These are phyloP conservation scores for Gila robusta DNA, from an alignment of 2,797 vertebrate species.

Conservation along the genomic window DNA sequence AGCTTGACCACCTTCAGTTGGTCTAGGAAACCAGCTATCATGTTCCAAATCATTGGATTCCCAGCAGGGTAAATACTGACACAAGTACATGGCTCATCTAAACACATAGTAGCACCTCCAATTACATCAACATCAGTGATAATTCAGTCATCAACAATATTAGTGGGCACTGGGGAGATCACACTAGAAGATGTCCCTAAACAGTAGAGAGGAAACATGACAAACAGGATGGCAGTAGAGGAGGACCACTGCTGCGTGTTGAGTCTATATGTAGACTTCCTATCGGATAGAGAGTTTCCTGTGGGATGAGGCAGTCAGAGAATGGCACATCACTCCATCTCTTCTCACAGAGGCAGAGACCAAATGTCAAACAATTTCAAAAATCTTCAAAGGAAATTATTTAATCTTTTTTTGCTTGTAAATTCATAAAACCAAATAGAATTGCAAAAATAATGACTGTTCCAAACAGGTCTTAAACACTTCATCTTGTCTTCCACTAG, in stretches of 20 bases:
- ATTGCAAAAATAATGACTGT: background rate
- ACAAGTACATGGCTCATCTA: background rate
- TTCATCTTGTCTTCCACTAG: no score
- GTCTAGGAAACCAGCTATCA: background rate
- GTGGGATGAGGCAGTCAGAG: constrained; percentile 54
- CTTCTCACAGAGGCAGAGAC: background rate
- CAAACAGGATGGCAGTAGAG: constrained; percentile 49
- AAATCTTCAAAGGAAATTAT: background rate
- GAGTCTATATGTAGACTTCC: constrained; percentile 75
- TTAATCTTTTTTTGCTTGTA: background rate
- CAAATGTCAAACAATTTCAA: background rate
- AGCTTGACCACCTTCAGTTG: background rate
- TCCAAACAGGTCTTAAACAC: background rate
- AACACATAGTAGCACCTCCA: background rate
- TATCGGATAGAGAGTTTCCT: constrained; percentile 69
- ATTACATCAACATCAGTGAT: background rate
- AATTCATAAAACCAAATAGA: background rate
- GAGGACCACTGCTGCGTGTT: constrained; percentile 40
- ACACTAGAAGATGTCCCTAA: background rate
- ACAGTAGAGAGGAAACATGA: constrained; percentile 55
- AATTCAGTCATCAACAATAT: background rate
- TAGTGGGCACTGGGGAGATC: constrained; percentile 1
- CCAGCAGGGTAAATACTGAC: background rate
- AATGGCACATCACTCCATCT: constrained; percentile 3
- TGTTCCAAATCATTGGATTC: background rate